Base-by-base conservation (phyloP, 2,113 vertebrate species). In the Antennarius striatus region DNA sequence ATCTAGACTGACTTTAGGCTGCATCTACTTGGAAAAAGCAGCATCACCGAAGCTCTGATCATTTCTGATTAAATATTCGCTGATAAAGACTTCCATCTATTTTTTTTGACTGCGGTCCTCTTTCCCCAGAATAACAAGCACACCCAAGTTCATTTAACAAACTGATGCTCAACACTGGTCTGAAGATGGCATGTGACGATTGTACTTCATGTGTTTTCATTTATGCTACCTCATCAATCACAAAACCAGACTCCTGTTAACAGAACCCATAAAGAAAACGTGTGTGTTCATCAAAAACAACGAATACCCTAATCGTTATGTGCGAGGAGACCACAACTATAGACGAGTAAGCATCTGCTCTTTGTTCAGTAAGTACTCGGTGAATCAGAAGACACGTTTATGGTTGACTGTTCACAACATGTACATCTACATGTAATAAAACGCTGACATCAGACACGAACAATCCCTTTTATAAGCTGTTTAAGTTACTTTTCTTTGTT, bases 381-480 rank as follows among this genome's bases (percentile, higher is more conserved):
- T 84, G 81, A 83, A 67, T 71, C 66, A 64, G 62, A 91, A 89
- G 84, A 91, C 84, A 91, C 89, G 54, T 88, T 68, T 77, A 77
- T 66, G 84, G 75, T 88, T 89, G 86, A 78, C 56, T 63, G 22
- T 61, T 82, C 57, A 73, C 66, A 53, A 71, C 64, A 71, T 47
- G 17, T 56, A 76, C 55, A 3, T 60, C 62, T 76, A 69, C 63
- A 75, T 58, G 28, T 16, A 50, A 49, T n/a, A 42, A 9, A 67
- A 75, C 64, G 56, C 46, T 75, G 15, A 67, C 43, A 36, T 48
- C 10, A 45, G 55, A 62, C 17, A 17, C 6, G 1, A 5, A 29
- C 51, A 22, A 22, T 22, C 22, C 22, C 22, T 22, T 22, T 22
- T 22, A 22, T 22, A 22, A 22, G 22, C 22, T 22, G 22, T 22